These are phyloP conservation scores for Fissipunctia ypsillon DNA, from an alignment of 2,888 invertebrate species.

Conservation along the genomic window DNA sequence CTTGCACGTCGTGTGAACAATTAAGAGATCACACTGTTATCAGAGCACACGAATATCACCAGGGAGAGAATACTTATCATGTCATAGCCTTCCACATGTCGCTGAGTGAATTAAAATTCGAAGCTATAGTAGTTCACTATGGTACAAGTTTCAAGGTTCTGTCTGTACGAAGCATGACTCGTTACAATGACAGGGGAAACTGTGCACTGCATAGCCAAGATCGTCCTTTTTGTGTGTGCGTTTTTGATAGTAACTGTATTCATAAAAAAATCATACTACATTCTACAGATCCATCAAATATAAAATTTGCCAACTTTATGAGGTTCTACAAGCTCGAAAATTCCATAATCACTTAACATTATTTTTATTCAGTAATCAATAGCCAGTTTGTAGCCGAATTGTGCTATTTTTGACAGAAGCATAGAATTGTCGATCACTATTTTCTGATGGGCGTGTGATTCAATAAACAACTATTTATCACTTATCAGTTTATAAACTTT, in stretches of 20 bases:
- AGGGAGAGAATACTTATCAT: constrained; percentile 83
- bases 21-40: constrained; percentile 87
- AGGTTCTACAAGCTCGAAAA: too few species aligned
- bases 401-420: not conserved
- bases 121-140: constrained; percentile 91
- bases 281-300: not conserved
- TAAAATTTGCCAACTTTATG: too few species aligned
- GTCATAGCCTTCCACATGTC: constrained; percentile 91
- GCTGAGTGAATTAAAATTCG: constrained; percentile 92
- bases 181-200: constrained; percentile 74
- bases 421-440: not conserved
- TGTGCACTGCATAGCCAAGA: constrained; percentile 73
- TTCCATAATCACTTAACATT: not conserved
- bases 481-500: constrained; percentile 30
- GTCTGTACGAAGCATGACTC: constrained; percentile 85
- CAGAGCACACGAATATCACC: constrained; percentile 82
- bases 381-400: not conserved
- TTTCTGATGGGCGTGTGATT: constrained; percentile 8
- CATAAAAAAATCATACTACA: not conserved
- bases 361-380: not conserved
- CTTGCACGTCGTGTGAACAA: constrained; percentile 85
- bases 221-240: constrained; percentile 77
- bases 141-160: constrained; percentile 83
- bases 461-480: constrained; percentile 1
- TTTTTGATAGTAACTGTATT: constrained; percentile 40